phyloP scores from a whole-genome alignment of 2,113 vertebrate species.

The Vidua macroura region DNA sequence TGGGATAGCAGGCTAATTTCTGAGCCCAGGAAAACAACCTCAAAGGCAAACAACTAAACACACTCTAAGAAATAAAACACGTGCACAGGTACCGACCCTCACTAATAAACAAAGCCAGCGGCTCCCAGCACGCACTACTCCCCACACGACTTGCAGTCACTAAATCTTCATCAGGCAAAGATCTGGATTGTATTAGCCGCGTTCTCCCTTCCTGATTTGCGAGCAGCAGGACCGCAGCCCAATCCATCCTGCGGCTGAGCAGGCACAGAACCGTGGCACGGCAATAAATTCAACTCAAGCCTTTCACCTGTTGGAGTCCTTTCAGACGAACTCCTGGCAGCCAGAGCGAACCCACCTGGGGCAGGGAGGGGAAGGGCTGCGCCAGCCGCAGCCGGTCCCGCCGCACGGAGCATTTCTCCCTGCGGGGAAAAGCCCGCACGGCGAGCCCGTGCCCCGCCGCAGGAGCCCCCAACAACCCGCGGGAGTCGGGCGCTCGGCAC shows the following conservation, averaged over 20 bases:
- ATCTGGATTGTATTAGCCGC: not conserved
- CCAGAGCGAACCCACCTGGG: not conserved
- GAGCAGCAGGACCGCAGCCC: not conserved
- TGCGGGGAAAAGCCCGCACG: not conserved
- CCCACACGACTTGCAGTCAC: fast-evolving
- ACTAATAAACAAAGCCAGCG: not conserved
- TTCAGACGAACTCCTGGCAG: fast-evolving
- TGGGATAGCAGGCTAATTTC: not conserved
- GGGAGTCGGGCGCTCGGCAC: not conserved
- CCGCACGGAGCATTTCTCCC: not conserved
- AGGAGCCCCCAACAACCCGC: not conserved
- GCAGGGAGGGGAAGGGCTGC: no score
- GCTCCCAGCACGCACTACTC: not conserved
- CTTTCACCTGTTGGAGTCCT: not conserved
- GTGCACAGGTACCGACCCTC: not conserved
- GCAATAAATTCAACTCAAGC: not conserved
- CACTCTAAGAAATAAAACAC: not conserved
- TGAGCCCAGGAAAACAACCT: not conserved
- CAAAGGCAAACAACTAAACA: not conserved
- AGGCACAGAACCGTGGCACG: not conserved
- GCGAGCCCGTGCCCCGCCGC: fast-evolving
- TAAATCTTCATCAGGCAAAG: not conserved
- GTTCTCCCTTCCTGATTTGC: not conserved
- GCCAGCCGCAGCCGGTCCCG: fast-evolving
- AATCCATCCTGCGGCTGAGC: not conserved